Evolutionary conservation across 2,113 vertebrate species (phyloP).

Genomic region (Mohoua ochrocephala): DNA sequence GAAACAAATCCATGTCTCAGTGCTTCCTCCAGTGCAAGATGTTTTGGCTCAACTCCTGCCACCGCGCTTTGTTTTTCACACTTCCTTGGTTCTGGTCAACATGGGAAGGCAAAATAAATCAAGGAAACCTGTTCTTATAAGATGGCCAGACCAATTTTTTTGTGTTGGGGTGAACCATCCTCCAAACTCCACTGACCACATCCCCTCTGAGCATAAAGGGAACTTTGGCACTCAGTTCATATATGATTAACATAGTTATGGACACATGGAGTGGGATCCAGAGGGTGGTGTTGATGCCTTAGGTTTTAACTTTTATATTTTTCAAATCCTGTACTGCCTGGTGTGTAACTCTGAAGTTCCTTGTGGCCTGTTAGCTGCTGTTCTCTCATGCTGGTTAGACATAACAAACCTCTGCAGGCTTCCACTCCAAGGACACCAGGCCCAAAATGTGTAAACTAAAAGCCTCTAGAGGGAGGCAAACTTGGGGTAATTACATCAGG

Average conservation of each 20-base stretch:
- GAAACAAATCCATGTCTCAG: not conserved
- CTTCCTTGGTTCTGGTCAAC: slow-evolving; percentile 3
- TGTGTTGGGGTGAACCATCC: not conserved
- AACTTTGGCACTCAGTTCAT: not conserved
- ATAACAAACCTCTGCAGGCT: no score
- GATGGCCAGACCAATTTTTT: not conserved
- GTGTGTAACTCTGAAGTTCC: no score
- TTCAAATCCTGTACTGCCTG: no score
- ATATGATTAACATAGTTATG: not conserved
- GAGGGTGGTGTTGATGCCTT: no score
- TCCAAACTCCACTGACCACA: not conserved
- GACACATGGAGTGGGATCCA: not conserved
- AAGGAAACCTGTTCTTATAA: not conserved
- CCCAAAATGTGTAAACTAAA: no score
- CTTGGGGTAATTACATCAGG: no score
- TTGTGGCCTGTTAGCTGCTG: no score
- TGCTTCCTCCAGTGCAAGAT: not conserved
- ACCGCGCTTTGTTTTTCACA: slow-evolving; percentile 3
- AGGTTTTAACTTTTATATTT: no score
- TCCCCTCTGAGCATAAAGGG: not conserved
- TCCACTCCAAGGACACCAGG: no score
- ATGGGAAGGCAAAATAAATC: not conserved
- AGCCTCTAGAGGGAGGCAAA: no score
- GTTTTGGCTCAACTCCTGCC: not conserved
- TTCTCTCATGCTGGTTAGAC: no score